Conservation (phyloP, 2,888 invertebrate species). For the Lottia scabra region DNA sequence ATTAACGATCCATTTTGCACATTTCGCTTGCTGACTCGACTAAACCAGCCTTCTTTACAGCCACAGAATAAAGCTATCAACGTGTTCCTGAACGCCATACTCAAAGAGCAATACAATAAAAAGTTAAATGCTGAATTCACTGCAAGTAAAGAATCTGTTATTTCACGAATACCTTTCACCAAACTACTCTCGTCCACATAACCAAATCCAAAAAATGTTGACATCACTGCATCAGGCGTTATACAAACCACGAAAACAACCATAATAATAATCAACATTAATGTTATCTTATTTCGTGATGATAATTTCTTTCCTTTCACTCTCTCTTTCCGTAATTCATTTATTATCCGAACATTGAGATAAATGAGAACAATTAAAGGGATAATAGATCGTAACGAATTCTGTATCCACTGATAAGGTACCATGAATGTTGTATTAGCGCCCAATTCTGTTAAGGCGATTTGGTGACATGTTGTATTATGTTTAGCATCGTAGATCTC, state of each 20-base stretch:
- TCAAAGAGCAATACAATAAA: constrained; percentile 64
- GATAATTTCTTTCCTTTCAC: constrained; percentile 58
- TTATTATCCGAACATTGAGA: constrained; percentile 62
- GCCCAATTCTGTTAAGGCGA: constrained; percentile 54
- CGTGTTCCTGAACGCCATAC: constrained; percentile 60
- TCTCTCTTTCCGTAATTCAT: constrained; percentile 56
- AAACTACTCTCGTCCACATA: constrained; percentile 63
- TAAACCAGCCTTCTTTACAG: constrained; percentile 6
- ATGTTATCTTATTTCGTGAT: constrained; percentile 64
- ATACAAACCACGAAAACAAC: constrained; percentile 66
- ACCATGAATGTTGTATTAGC: constrained; percentile 55
- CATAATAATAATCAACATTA: constrained; percentile 66
- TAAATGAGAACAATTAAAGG: constrained; percentile 62
- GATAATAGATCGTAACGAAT: constrained; percentile 61
- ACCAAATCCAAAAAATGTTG: constrained; percentile 65
- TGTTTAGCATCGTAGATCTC: constrained; percentile 35
- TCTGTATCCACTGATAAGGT: constrained; percentile 63
- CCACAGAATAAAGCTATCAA: constrained; percentile 57
- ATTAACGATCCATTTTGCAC: not conserved
- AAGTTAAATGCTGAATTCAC: constrained; percentile 67
- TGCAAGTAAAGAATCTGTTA: constrained; percentile 64
- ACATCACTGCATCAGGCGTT: constrained; percentile 67
- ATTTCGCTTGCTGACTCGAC: not conserved
- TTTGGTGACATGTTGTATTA: constrained; percentile 46
- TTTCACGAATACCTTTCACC: constrained; percentile 64